These are phyloP conservation scores for Cygnus olor DNA, from an alignment of 2,797 vertebrate species.

Conservation along the genomic window DNA sequence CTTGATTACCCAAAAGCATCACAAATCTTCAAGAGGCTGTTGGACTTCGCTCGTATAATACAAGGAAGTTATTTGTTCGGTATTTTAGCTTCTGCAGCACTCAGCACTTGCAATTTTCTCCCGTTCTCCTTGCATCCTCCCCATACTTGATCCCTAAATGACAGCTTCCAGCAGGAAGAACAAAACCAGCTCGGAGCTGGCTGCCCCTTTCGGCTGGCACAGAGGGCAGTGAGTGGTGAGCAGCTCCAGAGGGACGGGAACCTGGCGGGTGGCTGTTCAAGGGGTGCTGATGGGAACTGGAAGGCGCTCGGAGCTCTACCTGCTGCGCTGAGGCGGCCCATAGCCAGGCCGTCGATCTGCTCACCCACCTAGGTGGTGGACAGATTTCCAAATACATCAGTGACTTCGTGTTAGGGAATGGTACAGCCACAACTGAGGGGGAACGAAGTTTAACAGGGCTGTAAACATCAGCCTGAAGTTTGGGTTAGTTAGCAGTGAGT, in stretches of 20 bases:
- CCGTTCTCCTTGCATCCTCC: not conserved
- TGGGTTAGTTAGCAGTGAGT: not conserved
- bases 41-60: constrained; percentile 42
- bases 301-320: not conserved
- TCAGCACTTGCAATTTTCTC: constrained; percentile 47
- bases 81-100: constrained; percentile 59
- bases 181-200: not conserved
- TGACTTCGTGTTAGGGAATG: not conserved
- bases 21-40: constrained; percentile 65
- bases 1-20: constrained; percentile 70
- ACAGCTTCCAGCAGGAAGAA: constrained; percentile 38
- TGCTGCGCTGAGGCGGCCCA: not conserved
- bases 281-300: not conserved
- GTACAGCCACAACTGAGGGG: not conserved
- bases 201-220: constrained; percentile 5
- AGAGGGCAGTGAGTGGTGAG: not conserved
- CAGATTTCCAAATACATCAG: fast-evolving
- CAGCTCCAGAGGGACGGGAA: not conserved
- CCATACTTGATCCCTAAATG: not conserved
- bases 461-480: not conserved
- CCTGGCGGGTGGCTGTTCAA: not conserved
- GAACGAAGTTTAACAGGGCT: not conserved
- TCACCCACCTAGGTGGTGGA: not conserved
- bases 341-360: not conserved
- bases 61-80: constrained; percentile 60